Base-by-base conservation (phyloP, 2,888 invertebrate species). In the Cantharis lateralis region DNA sequence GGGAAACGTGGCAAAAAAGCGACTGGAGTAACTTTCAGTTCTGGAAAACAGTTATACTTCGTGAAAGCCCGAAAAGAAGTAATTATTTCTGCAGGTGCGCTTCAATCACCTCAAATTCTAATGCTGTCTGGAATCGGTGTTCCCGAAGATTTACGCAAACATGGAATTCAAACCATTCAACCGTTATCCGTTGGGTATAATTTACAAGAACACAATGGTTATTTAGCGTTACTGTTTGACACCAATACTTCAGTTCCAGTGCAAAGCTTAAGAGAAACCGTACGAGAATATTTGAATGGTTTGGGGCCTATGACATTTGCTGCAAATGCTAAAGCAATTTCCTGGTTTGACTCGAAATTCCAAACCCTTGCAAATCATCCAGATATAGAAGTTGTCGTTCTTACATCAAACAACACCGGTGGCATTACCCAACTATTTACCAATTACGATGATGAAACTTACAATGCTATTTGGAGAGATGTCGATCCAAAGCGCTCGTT, bases 71-170 rank as follows among this genome's bases (percentile, higher is more conserved):
- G 89, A 9, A 94, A 93, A 80, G 96, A 95, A 87, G 91, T 96
- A 1, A 91, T 96, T 70, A 87, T 96, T 15, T 91, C 93, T 10
- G 95, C 95, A 0, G 96, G 96, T 7, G 89, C 94, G 0, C 92
- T 96, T 28, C 94, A 93, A 79, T 94, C 95, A 0, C 95, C 96
- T 0, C 96, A 96, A 85, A 86, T 96, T 11, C 87, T 97, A 68
- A 93, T 96, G 94, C 86, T 96, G 13, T 95, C 96, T 0, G 96
- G 96, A 11, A 89, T 96, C 24, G 94, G 94, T 0, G 94, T 94
- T 0, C 86, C 85, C n/a, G 88, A 90, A 0, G 92, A 94, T 84
- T 87, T 95, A 4, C 81, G 85, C 2, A 87, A 91, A 48, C 83
- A 92, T 9, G 89, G 89, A 2, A 93, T 95, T 70, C 85, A 89